These are phyloP conservation scores for Lithophane ornitopus DNA, from an alignment of 2,888 invertebrate species.

Conservation along the genomic window DNA sequence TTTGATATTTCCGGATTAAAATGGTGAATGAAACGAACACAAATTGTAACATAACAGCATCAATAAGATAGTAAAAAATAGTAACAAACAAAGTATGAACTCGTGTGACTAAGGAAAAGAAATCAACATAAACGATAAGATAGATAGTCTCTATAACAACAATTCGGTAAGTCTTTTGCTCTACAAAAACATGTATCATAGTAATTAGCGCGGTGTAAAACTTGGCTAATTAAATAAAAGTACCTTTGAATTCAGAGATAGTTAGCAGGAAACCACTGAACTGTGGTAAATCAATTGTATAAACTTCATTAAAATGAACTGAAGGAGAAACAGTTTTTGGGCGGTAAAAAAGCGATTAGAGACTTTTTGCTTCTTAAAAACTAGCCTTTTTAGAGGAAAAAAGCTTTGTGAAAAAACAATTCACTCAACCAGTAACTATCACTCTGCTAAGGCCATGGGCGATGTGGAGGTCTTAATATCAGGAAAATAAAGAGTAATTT, in stretches of 20 bases:
- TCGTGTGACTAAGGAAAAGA: background rate
- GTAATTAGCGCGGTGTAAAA: background rate
- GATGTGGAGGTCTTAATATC: slow-evolving; percentile 25
- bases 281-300: slow-evolving; percentile 58
- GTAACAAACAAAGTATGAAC: background rate
- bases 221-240: slow-evolving; percentile 31
- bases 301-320: slow-evolving; percentile 51
- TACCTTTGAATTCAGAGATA: slow-evolving; percentile 31
- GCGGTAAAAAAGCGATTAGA: slow-evolving; percentile 46
- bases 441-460: slow-evolving; percentile 32
- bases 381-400: slow-evolving; percentile 50
- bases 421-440: slow-evolving; percentile 55
- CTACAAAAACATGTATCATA: background rate
- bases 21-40: background rate
- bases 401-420: slow-evolving; percentile 39
- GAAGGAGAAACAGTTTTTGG: slow-evolving; percentile 51
- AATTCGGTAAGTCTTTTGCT: background rate
- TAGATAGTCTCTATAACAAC: background rate
- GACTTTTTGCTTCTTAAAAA: slow-evolving; percentile 50
- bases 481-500: slow-evolving; percentile 2
- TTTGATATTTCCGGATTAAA: background rate
- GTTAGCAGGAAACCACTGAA: slow-evolving; percentile 39
- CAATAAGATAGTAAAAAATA: background rate
- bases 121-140: background rate
- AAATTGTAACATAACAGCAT: background rate